Evolutionary conservation across 2,113 vertebrate genomes (phyloP), one percentile per base, ranked within the genome.

Genomic region (Oryzias woworae): DNA sequence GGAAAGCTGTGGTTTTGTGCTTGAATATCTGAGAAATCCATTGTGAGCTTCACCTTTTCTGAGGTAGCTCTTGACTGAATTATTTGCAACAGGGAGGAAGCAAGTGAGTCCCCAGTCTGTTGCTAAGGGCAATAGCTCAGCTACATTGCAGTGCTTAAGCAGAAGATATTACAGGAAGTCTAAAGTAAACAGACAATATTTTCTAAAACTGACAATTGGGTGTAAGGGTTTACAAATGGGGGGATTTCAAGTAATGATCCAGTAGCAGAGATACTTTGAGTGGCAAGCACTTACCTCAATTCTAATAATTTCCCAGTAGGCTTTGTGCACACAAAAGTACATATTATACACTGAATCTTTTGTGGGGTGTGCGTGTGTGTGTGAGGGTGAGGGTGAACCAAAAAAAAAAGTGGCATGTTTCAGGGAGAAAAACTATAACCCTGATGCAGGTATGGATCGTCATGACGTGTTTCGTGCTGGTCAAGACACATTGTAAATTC

Each of bases 1-100:
- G 78, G 90, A 91, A 91, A 87, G 84, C 85, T 91, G 88, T 17
- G 88, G 87, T 90, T 88, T 84, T 2, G 17, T 69, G 82, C 20
- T 62, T 56, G 79, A 77, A 79, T 78, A 82, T 87, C 86, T 90
- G 87, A 88, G 83, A 85, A 89, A 87, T 81, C 85, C 84, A 88
- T 89, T 87, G 87, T 88, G 84, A 81, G 73, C 69, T 80, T 86
- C 73, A 81, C 69, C 81, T 84, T 82, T 72, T 66, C 71, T 66
- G 66, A 71, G 73, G 81, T 77, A 75, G 80, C 41, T 22, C 69
- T 71, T 64, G 70, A 69, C 70, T 86, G 86, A 86, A 78, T 87
- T 89, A 88, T 89, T 87, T 76, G 77, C 82, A 58, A 28, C 26
- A 16, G 79, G 79, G 81, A 88, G 84, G 85, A 81, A 84, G 76